Base-by-base conservation (phyloP, 64 coral and sea anemone species). In the Porites lutea region DNA sequence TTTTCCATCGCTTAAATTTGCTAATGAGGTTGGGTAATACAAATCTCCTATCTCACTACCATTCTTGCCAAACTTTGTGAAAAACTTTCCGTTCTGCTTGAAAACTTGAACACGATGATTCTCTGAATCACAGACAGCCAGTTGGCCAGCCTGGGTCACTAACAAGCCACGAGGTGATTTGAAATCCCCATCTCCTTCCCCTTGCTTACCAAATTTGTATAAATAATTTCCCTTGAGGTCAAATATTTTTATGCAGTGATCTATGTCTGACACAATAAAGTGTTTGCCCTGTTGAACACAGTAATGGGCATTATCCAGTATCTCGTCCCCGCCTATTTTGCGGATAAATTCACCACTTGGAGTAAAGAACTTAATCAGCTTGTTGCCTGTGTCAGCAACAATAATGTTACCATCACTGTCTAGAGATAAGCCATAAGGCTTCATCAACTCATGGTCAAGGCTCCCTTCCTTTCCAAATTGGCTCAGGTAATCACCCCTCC, bases 341-440 rank as follows among this genome's bases (percentile, higher is more conserved):
- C 62, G 62, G 13, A 65, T 5, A 19, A 65, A 54, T 12, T 86
- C 12, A 13, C 72, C 82, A 71, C 62, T 61, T 4, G 65, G 82
- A 7, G 21, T 22, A 8, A 86, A 50, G 5, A 63, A 23, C 52
- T 86, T 86, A 16, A 67, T 53, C 5, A 13, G 20, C 48, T 71
- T 71, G 48, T 65, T 65, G 4, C 62, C 62, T 65, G 13, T 14
- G 18, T 86, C 82, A 23, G 18, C 62, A 19, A 86, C 65, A 3
- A 86, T 12, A 16, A 86, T 52, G 12, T 71, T 86, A 14, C 49
- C 82, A 20, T 86, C 4, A 9, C 18, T 65, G 62, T 65, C 51
- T 53, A 86, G 69, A 50, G n/a, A 27, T 18, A 86, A 53, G 8
- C 62, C 82, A 86, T 64, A 71, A 19, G 82, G 82, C 2, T 46